phyloP scores from a whole-genome alignment of 2,888 invertebrate species.

The Acronicta alni region DNA sequence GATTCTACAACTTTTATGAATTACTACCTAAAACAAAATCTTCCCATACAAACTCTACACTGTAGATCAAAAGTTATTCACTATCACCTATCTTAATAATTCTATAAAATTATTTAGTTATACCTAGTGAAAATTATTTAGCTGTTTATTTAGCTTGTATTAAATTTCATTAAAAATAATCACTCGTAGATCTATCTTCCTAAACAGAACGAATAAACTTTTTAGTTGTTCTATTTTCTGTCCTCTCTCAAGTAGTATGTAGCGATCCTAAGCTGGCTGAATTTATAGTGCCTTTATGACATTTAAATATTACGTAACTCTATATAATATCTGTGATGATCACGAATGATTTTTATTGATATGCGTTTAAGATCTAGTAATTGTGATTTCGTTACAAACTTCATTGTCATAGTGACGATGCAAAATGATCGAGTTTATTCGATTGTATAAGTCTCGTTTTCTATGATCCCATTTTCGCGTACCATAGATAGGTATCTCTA shows the following conservation, averaged over 20 bases:
- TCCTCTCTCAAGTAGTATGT: background rate
- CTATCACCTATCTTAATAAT: too few relatives aligned
- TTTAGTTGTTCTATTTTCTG: background rate
- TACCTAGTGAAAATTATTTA: too few relatives aligned
- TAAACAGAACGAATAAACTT: too few relatives aligned
- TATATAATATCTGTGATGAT: slow-evolving; percentile 26
- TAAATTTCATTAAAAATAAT: background rate
- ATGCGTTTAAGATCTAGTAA: slow-evolving; percentile 39
- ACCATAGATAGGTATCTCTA: too few relatives aligned
- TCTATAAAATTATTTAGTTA: too few relatives aligned
- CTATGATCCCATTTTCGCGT: background rate
- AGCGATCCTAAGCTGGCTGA: background rate
- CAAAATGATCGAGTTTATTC: slow-evolving; percentile 14
- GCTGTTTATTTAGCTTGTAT: too few relatives aligned
- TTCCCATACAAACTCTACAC: too few relatives aligned
- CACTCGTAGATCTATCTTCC: too few relatives aligned
- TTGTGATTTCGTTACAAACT: slow-evolving; percentile 33
- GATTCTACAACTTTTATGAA: too few relatives aligned
- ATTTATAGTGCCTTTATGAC: slow-evolving; percentile 35
- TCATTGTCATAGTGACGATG: slow-evolving; percentile 37
- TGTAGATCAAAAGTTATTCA: too few relatives aligned
- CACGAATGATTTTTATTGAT: slow-evolving; percentile 36
- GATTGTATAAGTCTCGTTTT: slow-evolving; percentile 10
- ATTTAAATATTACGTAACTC: slow-evolving; percentile 38
- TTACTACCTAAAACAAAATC: too few relatives aligned